These are phyloP conservation scores for Corythoichthys intestinalis DNA, from an alignment of 2,113 vertebrate species.

Conservation along the genomic window DNA sequence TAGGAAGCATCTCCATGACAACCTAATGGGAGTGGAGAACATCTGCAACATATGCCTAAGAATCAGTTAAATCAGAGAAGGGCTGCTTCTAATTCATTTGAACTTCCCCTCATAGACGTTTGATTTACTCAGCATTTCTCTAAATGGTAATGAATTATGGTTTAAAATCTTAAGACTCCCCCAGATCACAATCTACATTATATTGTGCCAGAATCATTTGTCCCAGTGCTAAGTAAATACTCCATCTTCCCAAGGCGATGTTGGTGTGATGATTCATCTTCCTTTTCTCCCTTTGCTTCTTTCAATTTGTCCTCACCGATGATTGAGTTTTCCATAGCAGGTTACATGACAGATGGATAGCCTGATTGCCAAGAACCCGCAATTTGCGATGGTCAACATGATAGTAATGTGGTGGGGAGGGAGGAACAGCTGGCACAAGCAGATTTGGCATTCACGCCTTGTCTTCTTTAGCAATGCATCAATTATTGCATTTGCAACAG, in stretches of 20 bases:
- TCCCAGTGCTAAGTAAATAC: slow-evolving; percentile 37
- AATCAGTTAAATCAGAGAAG: slow-evolving; percentile 27
- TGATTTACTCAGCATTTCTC: slow-evolving; percentile 49
- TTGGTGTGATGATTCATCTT: slow-evolving; percentile 21
- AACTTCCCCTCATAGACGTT: slow-evolving; percentile 40
- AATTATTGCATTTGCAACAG: slow-evolving; percentile 38
- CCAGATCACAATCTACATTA: slow-evolving; percentile 61
- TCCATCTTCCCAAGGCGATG: slow-evolving; percentile 41
- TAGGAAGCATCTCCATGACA: slow-evolving; percentile 54
- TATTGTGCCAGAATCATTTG: slow-evolving; percentile 62
- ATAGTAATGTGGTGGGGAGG: slow-evolving; percentile 38
- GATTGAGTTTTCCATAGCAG: slow-evolving; percentile 48
- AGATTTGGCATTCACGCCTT: slow-evolving; percentile 43
- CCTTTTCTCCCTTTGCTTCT: slow-evolving; percentile 6
- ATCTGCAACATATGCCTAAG: slow-evolving; percentile 28
- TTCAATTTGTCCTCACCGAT: slow-evolving; percentile 25
- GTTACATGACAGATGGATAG: slow-evolving; percentile 49
- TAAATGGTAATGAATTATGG: slow-evolving; percentile 64
- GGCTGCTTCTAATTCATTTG: slow-evolving; percentile 26
- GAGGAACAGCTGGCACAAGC: slow-evolving; percentile 60
- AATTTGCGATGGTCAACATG: slow-evolving; percentile 53
- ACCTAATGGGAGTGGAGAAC: slow-evolving; percentile 35
- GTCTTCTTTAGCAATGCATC: slow-evolving; percentile 58
- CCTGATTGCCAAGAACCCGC: slow-evolving; percentile 40
- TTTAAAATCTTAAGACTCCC: slow-evolving; percentile 73